These are phyloP conservation scores for Disparrhopalites patrizii DNA, from an alignment of 2,888 invertebrate genomes.

Conservation along the genomic window DNA sequence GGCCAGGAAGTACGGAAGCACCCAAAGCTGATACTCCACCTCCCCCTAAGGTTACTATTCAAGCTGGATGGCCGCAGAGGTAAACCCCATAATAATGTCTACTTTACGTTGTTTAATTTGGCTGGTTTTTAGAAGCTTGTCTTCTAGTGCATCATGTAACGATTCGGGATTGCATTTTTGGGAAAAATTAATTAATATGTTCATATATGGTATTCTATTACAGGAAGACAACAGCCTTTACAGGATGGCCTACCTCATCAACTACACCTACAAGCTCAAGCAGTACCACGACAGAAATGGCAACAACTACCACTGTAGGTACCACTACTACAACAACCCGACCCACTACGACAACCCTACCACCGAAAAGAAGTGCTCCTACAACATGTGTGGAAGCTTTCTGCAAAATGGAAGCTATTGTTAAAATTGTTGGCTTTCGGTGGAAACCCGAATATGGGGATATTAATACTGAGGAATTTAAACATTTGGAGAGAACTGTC, in stretches of 20 bases:
- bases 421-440: conserved; percentile 75
- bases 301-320: conserved; percentile 56
- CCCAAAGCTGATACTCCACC: conserved; percentile 55
- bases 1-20: conserved; percentile 57
- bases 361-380: conserved; percentile 56
- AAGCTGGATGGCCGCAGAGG: conserved; percentile 80
- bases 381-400: conserved; percentile 37
- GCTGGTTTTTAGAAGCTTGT: too few species aligned
- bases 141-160: not conserved
- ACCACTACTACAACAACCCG: conserved; percentile 65
- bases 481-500: conserved; percentile 59
- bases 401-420: conserved; percentile 80
- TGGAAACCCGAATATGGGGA: conserved; percentile 84
- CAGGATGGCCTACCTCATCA: conserved; percentile 78
- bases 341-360: conserved; percentile 68
- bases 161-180: not conserved
- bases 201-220: conserved; percentile 48
- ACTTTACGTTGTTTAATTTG: too few species aligned
- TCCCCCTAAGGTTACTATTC: conserved; percentile 63
- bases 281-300: conserved; percentile 58
- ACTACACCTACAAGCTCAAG: conserved; percentile 64
- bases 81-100: too few species aligned
- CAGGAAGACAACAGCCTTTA: conserved; percentile 81
- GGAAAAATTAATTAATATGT: not conserved
- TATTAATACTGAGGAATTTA: conserved; percentile 82